Percentiles rank a stretch among this genome's conserved stretches.
These are phyloP conservation scores for Falco peregrinus DNA, from an alignment of 2,797 vertebrate species.

Conservation along the genomic window DNA sequence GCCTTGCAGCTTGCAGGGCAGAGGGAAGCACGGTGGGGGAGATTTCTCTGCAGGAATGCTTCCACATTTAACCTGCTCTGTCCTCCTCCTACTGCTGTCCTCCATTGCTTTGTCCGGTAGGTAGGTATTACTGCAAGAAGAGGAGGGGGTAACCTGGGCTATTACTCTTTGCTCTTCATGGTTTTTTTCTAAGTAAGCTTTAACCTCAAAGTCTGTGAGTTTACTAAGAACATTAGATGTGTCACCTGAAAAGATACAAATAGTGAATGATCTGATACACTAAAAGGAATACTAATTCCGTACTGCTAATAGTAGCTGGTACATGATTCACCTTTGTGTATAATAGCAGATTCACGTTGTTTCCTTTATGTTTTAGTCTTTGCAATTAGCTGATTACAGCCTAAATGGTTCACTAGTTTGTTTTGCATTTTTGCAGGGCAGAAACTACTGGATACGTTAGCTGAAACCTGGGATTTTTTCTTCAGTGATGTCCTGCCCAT, in stretches of 20 bases:
- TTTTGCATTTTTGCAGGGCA: conserved; percentile 83
- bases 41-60: not conserved
- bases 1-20: not conserved
- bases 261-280: not conserved
- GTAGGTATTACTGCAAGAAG: not conserved
- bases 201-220: not conserved
- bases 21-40: not conserved
- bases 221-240: not conserved
- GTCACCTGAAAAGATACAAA: not conserved
- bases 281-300: not conserved
- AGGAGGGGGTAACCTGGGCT: not conserved
- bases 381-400: not conserved
- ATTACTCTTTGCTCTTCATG: not conserved
- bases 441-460: conserved; percentile 96
- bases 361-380: not conserved
- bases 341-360: not conserved
- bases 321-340: not conserved
- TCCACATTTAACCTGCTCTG: not conserved
- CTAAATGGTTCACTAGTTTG: not conserved
- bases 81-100: not conserved
- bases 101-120: not conserved
- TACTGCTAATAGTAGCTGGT: not conserved
- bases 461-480: conserved; percentile 99
- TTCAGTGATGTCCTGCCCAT: conserved; percentile 95
- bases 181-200: not conserved